These are phyloP conservation scores for Pardalotus punctatus DNA, from an alignment of 2,113 vertebrate species.

Conservation along the genomic window DNA sequence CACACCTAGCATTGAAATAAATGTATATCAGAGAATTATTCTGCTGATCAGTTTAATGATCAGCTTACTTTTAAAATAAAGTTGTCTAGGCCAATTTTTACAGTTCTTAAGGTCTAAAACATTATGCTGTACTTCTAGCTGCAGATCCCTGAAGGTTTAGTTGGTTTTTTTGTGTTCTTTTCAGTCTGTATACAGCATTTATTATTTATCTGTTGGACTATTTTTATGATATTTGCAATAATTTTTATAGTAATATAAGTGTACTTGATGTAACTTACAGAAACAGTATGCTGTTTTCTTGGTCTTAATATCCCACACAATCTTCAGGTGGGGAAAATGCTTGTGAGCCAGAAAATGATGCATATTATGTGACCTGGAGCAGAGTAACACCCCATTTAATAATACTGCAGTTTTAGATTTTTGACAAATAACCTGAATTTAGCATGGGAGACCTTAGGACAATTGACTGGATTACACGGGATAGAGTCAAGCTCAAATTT, in stretches of 20 bases:
- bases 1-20: neutral
- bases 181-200: neutral
- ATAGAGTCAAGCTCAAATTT: neutral
- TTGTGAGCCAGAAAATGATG: neutral
- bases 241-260: neutral
- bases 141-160: neutral
- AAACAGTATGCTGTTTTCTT: neutral
- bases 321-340: neutral
- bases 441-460: neutral
- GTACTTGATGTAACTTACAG: neutral
- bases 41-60: neutral
- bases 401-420: neutral
- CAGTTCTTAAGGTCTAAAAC: neutral
- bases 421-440: neutral
- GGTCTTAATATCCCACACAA: neutral
- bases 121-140: neutral
- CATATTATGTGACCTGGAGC: neutral
- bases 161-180: neutral
- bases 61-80: neutral
- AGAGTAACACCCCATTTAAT: neutral
- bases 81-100: neutral
- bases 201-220: neutral
- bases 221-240: neutral
- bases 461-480: neutral
- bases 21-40: neutral